These are phyloP conservation scores for Botia almorhae DNA, from an alignment of 2,797 vertebrate species.

Conservation along the genomic window DNA sequence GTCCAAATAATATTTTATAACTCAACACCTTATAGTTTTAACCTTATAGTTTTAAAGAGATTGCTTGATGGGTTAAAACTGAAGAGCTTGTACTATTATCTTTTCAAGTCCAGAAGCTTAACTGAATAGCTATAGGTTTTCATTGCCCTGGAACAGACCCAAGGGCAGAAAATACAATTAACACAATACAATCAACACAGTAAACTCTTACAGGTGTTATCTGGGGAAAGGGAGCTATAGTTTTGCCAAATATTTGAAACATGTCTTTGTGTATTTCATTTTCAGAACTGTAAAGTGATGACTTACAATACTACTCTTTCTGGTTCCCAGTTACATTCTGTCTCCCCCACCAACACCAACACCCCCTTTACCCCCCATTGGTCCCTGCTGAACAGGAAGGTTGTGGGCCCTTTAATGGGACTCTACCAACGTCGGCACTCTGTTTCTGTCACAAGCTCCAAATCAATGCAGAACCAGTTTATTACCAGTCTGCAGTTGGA, in stretches of 20 bases:
- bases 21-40: no score
- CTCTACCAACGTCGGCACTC: constrained; percentile 94
- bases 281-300: constrained; percentile 84
- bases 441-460: constrained; percentile 84
- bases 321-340: constrained; percentile 65
- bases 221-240: not conserved
- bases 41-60: constrained; percentile 9
- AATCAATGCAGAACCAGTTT: constrained; percentile 93
- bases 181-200: no score
- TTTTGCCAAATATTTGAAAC: constrained; percentile 10
- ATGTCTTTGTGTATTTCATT: constrained; percentile 54
- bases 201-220: no score
- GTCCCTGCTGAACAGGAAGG: constrained; percentile 98
- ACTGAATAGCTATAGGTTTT: not conserved
- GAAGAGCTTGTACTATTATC: not conserved
- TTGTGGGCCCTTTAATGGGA: constrained; percentile 88
- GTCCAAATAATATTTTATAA: not conserved
- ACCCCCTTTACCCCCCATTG: constrained; percentile 76
- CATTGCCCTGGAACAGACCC: not conserved
- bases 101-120: not conserved
- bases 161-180: not conserved
- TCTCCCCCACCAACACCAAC: constrained; percentile 57
- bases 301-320: constrained; percentile 72
- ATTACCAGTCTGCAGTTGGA: constrained; percentile 72
- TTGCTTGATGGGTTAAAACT: constrained; percentile 18